Evolutionary conservation across 1,140 invertebrate species (phyloP), one percentile per base, ranked within the genome.

Genomic region (Drosophila rhopaloa): DNA sequence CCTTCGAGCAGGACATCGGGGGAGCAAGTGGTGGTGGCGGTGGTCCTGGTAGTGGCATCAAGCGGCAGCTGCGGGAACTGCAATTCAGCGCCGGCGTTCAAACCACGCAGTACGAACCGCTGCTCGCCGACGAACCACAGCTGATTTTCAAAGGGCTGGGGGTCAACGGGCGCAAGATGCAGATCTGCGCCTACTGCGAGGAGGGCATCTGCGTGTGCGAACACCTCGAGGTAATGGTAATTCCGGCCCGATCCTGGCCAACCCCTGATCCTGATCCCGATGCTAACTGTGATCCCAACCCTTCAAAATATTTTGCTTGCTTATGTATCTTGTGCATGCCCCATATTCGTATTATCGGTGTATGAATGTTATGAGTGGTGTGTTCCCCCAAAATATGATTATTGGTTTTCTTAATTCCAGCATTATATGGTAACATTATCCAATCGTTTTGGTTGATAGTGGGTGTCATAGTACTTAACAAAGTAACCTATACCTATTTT

Each of bases 151-250:
- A 92, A 60, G 91, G 91, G 13, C 38, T 92, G 14, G 71, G 79
- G 19, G 62, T 43, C 51, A 89, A 80, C 48, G 83, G 90, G 38
- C 76, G 83, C 29, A 91, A 91, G 55, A 76, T 79, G 57, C 90
- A 91, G 63, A 32, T 86, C 8, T 92, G 90, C 61, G 90, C 86
- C 74, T 92, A 91, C 73, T 92, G 91, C 73, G 92, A 92, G 76
- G 90, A 91, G 68, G 91, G 91, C 16, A 91, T 92, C 55, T 92
- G 91, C 65, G 66, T 92, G 60, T 92, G 92, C 55, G 92, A 92
- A 66, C 92, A 92, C 57, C 78, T 92, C 68, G 92, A 92, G 92
- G 92, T 92, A 92, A 88, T 85, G 92, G 92, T 92, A 92, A 88
- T 83, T 79, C 35, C 27, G 47, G 48, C 27, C 51, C 44, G 19